Percentiles rank a stretch among this genome's conserved stretches.
These are phyloP conservation scores for Pseudocheirus occidentalis DNA, from an alignment of 2,797 vertebrate species.

Conservation along the genomic window DNA sequence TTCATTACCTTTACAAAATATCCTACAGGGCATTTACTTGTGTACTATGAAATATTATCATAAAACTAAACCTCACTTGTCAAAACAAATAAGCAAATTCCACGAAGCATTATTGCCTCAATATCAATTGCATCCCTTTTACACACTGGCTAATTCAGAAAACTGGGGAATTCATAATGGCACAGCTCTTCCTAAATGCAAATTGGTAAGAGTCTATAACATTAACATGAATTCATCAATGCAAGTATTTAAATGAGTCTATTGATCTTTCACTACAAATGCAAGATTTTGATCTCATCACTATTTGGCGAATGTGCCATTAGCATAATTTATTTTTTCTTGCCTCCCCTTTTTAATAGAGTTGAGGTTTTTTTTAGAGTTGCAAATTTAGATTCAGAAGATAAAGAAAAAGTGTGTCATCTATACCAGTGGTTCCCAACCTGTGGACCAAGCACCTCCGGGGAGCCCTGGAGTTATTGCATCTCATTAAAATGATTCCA, in stretches of 20 bases:
- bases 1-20: conserved; percentile 70
- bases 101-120: conserved; percentile 62
- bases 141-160: conserved; percentile 74
- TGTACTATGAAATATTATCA: conserved; percentile 71
- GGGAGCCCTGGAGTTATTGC: background rate
- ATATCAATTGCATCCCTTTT: conserved; percentile 74
- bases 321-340: conserved; percentile 59
- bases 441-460: background rate
- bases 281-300: conserved; percentile 65
- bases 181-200: conserved; percentile 51
- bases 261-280: conserved; percentile 63
- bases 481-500: background rate
- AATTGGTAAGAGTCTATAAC: conserved; percentile 13
- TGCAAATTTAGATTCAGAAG: conserved; percentile 54
- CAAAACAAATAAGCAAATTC: conserved; percentile 80
- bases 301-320: conserved; percentile 57
- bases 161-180: conserved; percentile 67
- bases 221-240: conserved; percentile 59
- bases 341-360: conserved; percentile 41
- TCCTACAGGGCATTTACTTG: conserved; percentile 66
- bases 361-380: conserved; percentile 46
- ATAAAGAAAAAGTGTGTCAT: conserved; percentile 47
- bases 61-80: conserved; percentile 76
- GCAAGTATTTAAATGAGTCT: conserved; percentile 64
- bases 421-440: background rate